Conservation (phyloP, 1,140 invertebrate genomes). For the Drosophila neocordata region DNA sequence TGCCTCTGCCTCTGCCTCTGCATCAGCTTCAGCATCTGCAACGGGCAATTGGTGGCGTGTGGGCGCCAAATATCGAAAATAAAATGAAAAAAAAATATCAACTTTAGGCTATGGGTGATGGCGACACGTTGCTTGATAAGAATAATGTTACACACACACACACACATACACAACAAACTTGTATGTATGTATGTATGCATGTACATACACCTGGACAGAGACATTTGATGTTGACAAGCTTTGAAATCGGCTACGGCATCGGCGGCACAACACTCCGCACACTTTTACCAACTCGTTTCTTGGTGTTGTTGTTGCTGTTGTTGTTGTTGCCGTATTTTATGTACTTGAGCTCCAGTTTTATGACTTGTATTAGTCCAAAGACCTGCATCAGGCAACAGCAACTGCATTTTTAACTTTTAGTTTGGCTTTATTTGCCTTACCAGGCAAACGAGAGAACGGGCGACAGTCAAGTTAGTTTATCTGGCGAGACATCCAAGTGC, state of each 20-base stretch:
- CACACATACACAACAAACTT: constrained; percentile 12
- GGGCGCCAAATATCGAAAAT: constrained; percentile 37
- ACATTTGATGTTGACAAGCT: constrained; percentile 67
- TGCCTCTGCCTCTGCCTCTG: constrained; percentile 12
- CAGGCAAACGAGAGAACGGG: constrained; percentile 43
- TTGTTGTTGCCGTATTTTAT: constrained; percentile 62
- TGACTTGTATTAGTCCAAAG: constrained; percentile 70
- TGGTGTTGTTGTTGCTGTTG: constrained; percentile 10
- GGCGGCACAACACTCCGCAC: neutral
- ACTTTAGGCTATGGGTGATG: constrained; percentile 52
- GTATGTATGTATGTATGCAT: neutral
- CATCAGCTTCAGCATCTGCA: too few relatives aligned
- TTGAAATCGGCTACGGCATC: constrained; percentile 17
- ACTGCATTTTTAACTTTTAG: constrained; percentile 26
- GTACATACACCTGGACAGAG: constrained; percentile 8
- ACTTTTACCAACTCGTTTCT: constrained; percentile 66
- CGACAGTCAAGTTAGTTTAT: constrained; percentile 35
- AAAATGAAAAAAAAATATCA: constrained; percentile 30
- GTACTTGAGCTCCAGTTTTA: constrained; percentile 73
- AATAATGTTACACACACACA: constrained; percentile 48
- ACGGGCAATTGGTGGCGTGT: constrained; percentile 37
- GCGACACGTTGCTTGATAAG: constrained; percentile 75
- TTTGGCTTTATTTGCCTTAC: constrained; percentile 51
- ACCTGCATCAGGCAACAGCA: constrained; percentile 46
- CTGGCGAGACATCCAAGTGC: constrained; percentile 40